Conservation (phyloP, 1,140 invertebrate genomes). For the Magallana ariakensis region DNA sequence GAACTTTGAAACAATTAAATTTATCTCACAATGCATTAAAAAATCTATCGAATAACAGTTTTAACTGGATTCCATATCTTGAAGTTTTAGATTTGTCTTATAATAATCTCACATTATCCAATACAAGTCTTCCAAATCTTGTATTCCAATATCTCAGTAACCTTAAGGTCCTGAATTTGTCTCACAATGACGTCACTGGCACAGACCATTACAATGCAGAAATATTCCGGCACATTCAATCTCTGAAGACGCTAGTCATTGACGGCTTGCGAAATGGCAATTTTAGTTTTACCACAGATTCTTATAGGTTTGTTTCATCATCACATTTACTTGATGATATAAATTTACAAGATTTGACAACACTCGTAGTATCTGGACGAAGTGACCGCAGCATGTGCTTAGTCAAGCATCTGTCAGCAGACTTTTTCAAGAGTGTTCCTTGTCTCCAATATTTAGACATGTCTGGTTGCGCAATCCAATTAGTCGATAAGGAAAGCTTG, state of each 20-base stretch:
- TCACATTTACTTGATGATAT: neutral
- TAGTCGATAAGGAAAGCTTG: neutral
- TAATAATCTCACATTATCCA: neutral
- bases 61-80: neutral
- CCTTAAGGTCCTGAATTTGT: neutral
- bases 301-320: too few species aligned
- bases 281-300: neutral
- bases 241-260: neutral
- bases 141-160: neutral
- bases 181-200: neutral
- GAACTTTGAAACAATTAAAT: neutral
- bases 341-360: neutral
- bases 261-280: neutral
- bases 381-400: neutral
- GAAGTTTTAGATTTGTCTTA: neutral
- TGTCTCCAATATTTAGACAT: neutral
- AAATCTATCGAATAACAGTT: neutral
- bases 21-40: conserved; percentile 2
- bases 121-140: neutral
- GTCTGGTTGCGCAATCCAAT: neutral
- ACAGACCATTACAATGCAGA: neutral
- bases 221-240: neutral
- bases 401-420: neutral
- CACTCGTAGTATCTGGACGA: neutral
- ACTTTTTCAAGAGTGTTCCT: neutral